Percentiles rank a stretch among this genome's conserved stretches.
Evolutionary conservation across 2,113 vertebrate genomes (phyloP).

Genomic region (Hippoglossus stenolepis): DNA sequence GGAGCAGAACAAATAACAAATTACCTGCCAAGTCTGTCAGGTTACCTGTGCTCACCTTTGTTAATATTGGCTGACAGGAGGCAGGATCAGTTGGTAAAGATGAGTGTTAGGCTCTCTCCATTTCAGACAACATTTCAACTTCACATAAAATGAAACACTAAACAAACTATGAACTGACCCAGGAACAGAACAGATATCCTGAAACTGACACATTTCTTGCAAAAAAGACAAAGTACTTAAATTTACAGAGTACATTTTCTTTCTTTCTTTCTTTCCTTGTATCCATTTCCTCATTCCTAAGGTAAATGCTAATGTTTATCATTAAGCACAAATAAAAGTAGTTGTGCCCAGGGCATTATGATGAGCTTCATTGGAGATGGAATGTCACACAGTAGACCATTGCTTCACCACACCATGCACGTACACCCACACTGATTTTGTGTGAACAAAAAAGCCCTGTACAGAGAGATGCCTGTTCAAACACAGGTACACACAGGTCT

Average conservation of each 20-base stretch:
- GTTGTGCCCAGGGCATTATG: not conserved
- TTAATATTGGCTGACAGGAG: not conserved
- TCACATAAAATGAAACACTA: too few species aligned
- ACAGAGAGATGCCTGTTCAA: not conserved
- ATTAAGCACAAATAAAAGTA: not conserved
- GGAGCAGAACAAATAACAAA: slow-evolving; percentile 11
- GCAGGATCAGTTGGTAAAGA: not conserved
- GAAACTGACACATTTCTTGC: too few species aligned
- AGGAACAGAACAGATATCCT: too few species aligned
- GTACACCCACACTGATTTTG: not conserved
- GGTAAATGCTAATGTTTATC: not conserved
- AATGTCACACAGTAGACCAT: slow-evolving; percentile 7
- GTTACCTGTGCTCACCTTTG: not conserved
- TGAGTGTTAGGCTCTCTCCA: not conserved
- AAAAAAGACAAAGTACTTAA: too few species aligned
- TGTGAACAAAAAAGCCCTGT: not conserved
- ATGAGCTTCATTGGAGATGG: not conserved
- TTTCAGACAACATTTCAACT: not conserved
- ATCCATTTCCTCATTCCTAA: slow-evolving; percentile 8
- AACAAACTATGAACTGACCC: too few species aligned
- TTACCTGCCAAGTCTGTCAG: slow-evolving; percentile 8
- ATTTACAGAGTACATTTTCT: not conserved
- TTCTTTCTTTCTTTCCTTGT: not conserved
- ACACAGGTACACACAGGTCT: slow-evolving; percentile 1
- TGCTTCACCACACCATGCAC: not conserved